Percentiles rank a stretch among this genome's conserved stretches.
Evolutionary conservation across 53 echinoderm and acorn worm species (phyloP).

Genomic region (Antedon mediterranea): DNA sequence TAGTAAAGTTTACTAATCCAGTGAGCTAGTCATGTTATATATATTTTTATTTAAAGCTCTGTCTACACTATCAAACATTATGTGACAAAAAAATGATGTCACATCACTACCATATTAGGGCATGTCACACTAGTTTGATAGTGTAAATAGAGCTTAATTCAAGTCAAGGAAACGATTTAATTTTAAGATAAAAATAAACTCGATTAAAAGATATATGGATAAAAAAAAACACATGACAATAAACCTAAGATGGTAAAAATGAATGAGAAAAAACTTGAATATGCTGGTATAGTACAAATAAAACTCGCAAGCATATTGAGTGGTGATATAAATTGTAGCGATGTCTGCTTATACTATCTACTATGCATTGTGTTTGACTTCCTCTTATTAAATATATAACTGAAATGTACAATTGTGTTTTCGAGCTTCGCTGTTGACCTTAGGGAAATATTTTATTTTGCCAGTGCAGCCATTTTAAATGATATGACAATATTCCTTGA

Average conservation of each 20-base stretch:
- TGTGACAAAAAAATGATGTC: no score
- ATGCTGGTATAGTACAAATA: background rate
- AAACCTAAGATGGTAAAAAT: background rate
- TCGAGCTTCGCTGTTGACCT: background rate
- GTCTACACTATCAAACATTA: no score
- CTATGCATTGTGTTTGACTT: background rate
- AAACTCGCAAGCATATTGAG: no score
- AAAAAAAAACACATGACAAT: background rate
- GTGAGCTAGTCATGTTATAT: no score
- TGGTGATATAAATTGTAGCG: background rate
- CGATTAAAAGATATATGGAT: background rate
- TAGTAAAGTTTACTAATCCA: no score
- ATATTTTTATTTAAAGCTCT: no score
- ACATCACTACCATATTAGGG: no score
- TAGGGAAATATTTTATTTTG: background rate
- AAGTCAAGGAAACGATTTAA: no score
- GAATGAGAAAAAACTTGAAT: background rate
- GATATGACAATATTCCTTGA: background rate
- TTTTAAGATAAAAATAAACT: no score
- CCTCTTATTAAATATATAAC: background rate
- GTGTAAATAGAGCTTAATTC: no score
- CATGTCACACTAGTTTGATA: no score
- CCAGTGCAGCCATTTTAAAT: background rate
- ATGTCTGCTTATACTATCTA: background rate
- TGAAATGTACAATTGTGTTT: background rate